A percentile compares a stretch with the other conserved stretches of the same genome.
phyloP scores from a whole-genome alignment of 2,113 vertebrate species.

The Leptocoma aspasia region DNA sequence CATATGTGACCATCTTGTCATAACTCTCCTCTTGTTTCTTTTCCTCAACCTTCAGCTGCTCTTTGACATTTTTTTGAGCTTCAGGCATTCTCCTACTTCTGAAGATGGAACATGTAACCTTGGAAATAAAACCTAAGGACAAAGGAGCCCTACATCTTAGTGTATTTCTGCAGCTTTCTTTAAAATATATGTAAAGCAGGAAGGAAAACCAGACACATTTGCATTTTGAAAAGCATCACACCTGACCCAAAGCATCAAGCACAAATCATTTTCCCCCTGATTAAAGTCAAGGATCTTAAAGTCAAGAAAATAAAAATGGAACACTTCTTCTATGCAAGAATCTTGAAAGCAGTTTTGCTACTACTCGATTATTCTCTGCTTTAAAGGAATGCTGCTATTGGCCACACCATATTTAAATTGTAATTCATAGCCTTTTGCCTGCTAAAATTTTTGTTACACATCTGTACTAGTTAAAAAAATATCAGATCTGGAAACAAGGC shows the following conservation, averaged over 20 bases:
- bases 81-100: neutral
- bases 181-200: neutral
- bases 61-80: neutral
- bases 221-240: neutral
- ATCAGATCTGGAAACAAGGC: neutral
- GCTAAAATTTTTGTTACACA: neutral
- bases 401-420: neutral
- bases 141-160: neutral
- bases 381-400: neutral
- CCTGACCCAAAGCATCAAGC: neutral
- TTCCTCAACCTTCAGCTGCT: neutral
- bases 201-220: neutral
- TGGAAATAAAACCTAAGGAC: neutral
- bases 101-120: neutral
- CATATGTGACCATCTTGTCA: neutral
- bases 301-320: neutral
- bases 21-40: neutral
- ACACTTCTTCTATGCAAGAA: neutral
- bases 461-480: neutral
- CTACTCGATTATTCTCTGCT: neutral
- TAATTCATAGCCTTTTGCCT: neutral
- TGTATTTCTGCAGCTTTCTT: neutral
- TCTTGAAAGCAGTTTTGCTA: neutral
- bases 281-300: neutral
- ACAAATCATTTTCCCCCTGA: neutral